Base-by-base conservation (phyloP, 2,888 invertebrate genomes). In the Herminia tarsipennalis region DNA sequence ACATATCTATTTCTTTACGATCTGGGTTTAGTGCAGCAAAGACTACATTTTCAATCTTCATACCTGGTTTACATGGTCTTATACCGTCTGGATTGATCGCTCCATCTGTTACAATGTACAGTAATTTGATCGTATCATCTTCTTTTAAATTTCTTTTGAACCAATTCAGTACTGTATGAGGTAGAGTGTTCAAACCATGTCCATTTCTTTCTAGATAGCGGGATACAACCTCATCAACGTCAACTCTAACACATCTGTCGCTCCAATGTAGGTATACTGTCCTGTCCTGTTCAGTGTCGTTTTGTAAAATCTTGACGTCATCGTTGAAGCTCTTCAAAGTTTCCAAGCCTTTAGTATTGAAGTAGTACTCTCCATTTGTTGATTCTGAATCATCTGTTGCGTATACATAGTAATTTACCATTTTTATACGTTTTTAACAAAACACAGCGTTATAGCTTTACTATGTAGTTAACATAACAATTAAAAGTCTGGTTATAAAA, bases 381-480 rank as follows among this genome's bases (percentile, higher is more conserved):
- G 35, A 35, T 1, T 1, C 5, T 1, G 35, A 35, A 10, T 35
- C 35, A n/a, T 35, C 35, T 0, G 35, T 35, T 4, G 35, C 24
- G 10, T 35, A 35, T 16, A 35, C 10, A 24, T 9, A 24, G 8
- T 35, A 35, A 4, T 35, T 35, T 16, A 17, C 24, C 35, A 35
- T 35, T 35, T 32, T 35, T 21, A 9, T 22, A 47, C 44, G 35
- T 29, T n/a, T n/a, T n/a, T n/a, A n/a, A n/a, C n/a, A n/a, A n/a
- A n/a, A n/a, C n/a, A n/a, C n/a, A n/a, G n/a, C n/a, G n/a, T n/a
- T n/a, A n/a, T n/a, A n/a, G n/a, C n/a, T n/a, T n/a, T n/a, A n/a
- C n/a, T n/a, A n/a, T n/a, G n/a, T n/a, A n/a, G n/a, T n/a, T n/a
- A n/a, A n/a, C n/a, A n/a, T n/a, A n/a, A n/a, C n/a, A n/a, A n/a